Conservation (phyloP, 1,140 invertebrate genomes). For the Macrobrachium rosenbergii region DNA sequence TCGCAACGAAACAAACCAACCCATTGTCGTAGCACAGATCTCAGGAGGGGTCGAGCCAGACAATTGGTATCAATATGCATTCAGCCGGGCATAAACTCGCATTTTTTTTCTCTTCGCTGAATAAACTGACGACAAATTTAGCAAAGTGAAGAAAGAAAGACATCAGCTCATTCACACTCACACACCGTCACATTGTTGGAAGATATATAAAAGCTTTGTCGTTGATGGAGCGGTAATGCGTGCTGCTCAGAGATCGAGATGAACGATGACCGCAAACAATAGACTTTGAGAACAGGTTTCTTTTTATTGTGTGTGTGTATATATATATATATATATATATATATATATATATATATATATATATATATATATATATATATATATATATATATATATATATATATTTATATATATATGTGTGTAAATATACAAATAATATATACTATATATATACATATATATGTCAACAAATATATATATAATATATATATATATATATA, state of each 20-base stretch:
- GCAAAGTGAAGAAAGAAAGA: too few species aligned
- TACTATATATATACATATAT: conserved; percentile 9
- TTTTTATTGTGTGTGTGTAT: not conserved
- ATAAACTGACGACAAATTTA: too few species aligned
- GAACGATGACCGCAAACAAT: not conserved
- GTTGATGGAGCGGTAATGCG: not conserved
- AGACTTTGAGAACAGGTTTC: too few species aligned
- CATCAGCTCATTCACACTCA: not conserved
- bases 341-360: conserved; percentile 2
- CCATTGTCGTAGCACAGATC: too few species aligned
- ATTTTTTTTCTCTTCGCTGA: too few species aligned
- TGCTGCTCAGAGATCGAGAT: not conserved
- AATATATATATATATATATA: conserved; percentile 1
- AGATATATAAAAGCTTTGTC: not conserved
- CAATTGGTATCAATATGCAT: too few species aligned
- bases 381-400: not conserved
- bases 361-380: not conserved
- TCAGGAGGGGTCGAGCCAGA: too few species aligned
- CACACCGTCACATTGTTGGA: not conserved
- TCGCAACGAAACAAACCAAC: too few species aligned
- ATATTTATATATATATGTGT: not conserved
- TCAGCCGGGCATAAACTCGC: too few species aligned
- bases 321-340: conserved; percentile 1
- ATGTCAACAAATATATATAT: not conserved
- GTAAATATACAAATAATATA: not conserved